phyloP scores from a whole-genome alignment of 2,113 vertebrate genomes.

The Hoplias malabaricus region DNA sequence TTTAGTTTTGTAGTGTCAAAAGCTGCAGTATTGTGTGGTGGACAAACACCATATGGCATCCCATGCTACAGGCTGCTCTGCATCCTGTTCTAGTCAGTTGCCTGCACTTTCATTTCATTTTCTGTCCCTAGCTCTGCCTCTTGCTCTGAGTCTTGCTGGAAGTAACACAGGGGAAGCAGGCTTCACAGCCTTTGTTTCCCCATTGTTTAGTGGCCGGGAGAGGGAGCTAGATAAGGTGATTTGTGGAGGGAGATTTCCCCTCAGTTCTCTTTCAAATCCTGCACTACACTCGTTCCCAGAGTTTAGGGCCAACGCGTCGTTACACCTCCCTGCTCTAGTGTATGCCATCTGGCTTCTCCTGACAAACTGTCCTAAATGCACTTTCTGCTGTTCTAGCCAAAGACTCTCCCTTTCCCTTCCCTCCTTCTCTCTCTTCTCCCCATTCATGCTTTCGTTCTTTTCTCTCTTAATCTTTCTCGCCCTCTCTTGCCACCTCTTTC shows the following conservation, averaged over 20 bases:
- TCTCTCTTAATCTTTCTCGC: not conserved
- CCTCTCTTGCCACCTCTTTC: not conserved
- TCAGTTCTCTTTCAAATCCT: slow-evolving; percentile 19
- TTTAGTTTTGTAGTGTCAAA: no score
- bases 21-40: no score
- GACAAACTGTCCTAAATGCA: not conserved
- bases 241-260: not conserved
- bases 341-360: slow-evolving; percentile 40
- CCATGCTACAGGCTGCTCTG: no score
- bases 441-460: not conserved
- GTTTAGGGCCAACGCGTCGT: not conserved
- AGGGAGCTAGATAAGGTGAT: not conserved
- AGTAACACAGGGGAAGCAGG: not conserved
- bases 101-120: not conserved
- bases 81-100: not conserved
- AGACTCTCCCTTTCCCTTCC: not conserved
- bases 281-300: not conserved
- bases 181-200: not conserved
- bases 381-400: slow-evolving; percentile 22
- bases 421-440: not conserved
- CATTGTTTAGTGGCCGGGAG: not conserved
- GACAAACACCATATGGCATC: no score
- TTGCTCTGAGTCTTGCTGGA: not conserved
- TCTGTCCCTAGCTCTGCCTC: not conserved
- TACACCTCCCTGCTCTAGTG: slow-evolving; percentile 13